These are phyloP conservation scores for Arctocebus calabarensis DNA, from an alignment of 2,797 vertebrate genomes.

Conservation along the genomic window DNA sequence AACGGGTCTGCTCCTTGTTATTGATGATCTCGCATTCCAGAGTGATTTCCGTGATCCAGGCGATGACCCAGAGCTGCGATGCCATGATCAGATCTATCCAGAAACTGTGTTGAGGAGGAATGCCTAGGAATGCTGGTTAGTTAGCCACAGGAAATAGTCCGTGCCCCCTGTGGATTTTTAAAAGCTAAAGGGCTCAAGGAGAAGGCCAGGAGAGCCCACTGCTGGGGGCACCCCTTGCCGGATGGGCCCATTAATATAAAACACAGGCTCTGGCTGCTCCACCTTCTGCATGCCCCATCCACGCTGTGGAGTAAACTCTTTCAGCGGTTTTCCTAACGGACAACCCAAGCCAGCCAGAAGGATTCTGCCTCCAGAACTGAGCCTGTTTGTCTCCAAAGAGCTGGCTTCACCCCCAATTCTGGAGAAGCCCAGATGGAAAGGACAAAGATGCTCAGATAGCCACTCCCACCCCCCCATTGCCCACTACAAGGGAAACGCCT, in stretches of 20 bases:
- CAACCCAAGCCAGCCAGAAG: not conserved
- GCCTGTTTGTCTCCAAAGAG: not conserved
- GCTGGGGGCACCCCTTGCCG: not conserved
- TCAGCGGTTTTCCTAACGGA: not conserved
- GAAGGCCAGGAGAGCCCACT: not conserved
- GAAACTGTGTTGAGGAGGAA: not conserved
- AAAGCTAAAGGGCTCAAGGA: not conserved
- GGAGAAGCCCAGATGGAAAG: not conserved
- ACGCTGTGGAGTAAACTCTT: not conserved
- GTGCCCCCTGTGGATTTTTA: not conserved
- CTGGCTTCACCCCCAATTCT: not conserved
- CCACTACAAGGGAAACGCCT: not conserved
- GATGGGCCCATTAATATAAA: not conserved
- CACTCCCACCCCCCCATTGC: not conserved
- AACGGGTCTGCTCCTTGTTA: not conserved
- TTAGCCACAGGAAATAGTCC: not conserved
- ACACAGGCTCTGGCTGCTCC: accelerated
- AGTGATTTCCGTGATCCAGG: not conserved
- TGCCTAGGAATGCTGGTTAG: not conserved
- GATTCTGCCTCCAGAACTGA: not conserved
- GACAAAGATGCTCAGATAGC: not conserved
- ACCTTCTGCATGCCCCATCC: not conserved
- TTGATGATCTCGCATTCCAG: not conserved
- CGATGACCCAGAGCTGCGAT: accelerated
- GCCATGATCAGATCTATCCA: not conserved